Evolutionary conservation across 2,113 vertebrate species (phyloP).

Genomic region (Plotosus lineatus): DNA sequence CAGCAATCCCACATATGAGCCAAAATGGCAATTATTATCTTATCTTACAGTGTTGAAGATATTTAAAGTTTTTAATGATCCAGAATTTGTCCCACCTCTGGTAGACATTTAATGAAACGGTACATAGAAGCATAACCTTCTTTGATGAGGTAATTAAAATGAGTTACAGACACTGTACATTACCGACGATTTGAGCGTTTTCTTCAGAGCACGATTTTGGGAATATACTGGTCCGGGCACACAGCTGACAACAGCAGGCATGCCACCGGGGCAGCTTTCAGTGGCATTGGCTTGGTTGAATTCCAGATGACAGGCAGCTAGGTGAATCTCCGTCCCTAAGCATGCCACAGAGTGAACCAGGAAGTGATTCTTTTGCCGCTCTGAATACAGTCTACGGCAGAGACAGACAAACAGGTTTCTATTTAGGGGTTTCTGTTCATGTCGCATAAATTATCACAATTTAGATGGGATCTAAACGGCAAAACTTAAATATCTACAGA

Average conservation of each 20-base stretch:
- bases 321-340: conserved; percentile 83
- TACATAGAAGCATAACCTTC: too few relatives aligned
- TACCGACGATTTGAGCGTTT: conserved; percentile 74
- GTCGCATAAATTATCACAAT: not conserved
- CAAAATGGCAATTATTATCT: too few relatives aligned
- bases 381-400: conserved; percentile 77
- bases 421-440: not conserved
- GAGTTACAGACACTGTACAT: conserved; percentile 29
- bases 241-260: conserved; percentile 86
- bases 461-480: not conserved
- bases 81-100: too few relatives aligned
- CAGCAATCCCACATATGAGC: too few relatives aligned
- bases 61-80: too few relatives aligned
- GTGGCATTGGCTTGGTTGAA: conserved; percentile 81
- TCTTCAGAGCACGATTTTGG: conserved; percentile 70
- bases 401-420: conserved; percentile 1
- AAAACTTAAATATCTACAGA: not conserved
- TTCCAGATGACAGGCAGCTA: conserved; percentile 87
- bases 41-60: too few relatives aligned
- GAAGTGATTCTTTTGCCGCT: conserved; percentile 81
- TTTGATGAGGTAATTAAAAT: too few relatives aligned
- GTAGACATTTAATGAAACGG: too few relatives aligned
- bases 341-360: conserved; percentile 86
- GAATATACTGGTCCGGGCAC: conserved; percentile 79
- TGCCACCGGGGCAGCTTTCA: conserved; percentile 70